Evolutionary conservation across 2,113 vertebrate species (phyloP).

Genomic region (Prolemur simus): DNA sequence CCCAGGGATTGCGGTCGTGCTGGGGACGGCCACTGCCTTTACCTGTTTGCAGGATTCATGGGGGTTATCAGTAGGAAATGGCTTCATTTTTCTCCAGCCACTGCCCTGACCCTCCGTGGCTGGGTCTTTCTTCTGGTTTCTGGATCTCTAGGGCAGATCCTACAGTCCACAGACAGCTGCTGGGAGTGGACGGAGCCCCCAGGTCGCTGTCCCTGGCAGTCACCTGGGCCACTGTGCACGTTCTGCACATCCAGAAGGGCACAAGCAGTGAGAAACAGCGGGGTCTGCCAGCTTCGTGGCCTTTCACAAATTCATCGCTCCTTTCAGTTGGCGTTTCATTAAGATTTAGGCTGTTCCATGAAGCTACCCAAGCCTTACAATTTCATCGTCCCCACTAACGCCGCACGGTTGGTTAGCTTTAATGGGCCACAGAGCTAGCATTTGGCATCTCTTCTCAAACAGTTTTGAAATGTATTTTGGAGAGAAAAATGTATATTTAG

Average conservation of each 20-base stretch:
- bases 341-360: background rate
- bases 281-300: background rate
- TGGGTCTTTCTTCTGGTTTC: background rate
- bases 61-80: background rate
- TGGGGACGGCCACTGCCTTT: background rate
- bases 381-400: background rate
- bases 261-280: rapidly evolving
- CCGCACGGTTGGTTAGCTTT: background rate
- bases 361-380: background rate
- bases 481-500: background rate
- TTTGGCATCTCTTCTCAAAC: background rate
- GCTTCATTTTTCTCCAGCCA: background rate
- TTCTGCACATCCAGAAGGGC: background rate
- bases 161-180: background rate
- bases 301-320: background rate
- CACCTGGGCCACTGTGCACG: background rate
- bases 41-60: background rate
- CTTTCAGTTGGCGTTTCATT: background rate
- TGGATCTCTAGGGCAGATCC: background rate
- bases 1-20: rapidly evolving
- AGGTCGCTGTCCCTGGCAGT: background rate
- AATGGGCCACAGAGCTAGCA: background rate
- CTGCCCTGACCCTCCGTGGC: background rate
- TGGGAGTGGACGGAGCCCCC: rapidly evolving
- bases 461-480: background rate